These are phyloP conservation scores for Clanis bilineata DNA, from an alignment of 2,888 invertebrate genomes.

Conservation along the genomic window DNA sequence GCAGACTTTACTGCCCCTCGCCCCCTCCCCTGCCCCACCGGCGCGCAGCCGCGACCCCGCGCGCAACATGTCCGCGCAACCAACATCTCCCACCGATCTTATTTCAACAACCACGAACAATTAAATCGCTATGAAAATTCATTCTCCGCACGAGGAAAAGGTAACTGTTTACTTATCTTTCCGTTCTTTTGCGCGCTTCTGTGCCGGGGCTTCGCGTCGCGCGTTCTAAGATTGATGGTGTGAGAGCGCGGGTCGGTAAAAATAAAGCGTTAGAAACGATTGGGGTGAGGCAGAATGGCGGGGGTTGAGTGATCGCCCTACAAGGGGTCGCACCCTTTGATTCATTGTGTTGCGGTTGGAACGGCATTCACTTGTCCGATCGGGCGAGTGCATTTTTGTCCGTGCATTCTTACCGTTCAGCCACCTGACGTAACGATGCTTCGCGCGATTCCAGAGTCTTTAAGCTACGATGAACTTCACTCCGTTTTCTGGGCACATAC, in stretches of 20 bases:
- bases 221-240: slow-evolving; percentile 59
- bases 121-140: slow-evolving; percentile 68
- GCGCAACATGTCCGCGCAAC: slow-evolving; percentile 66
- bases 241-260: slow-evolving; percentile 76
- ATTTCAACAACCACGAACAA: slow-evolving; percentile 61
- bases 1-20: too few relatives aligned
- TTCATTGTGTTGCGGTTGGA: slow-evolving; percentile 48
- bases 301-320: slow-evolving; percentile 77
- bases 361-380: slow-evolving; percentile 40
- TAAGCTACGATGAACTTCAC: slow-evolving; percentile 89
- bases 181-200: slow-evolving; percentile 25
- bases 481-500: slow-evolving; percentile 91
- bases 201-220: slow-evolving; percentile 30
- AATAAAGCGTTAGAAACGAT: slow-evolving; percentile 74
- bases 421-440: slow-evolving; percentile 36
- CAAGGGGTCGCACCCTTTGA: slow-evolving; percentile 67
- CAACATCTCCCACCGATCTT: slow-evolving; percentile 50
- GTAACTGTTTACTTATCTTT: slow-evolving; percentile 49
- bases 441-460: slow-evolving; percentile 44
- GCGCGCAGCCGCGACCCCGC: slow-evolving; percentile 38
- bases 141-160: slow-evolving; percentile 48
- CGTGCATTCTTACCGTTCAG: slow-evolving; percentile 31
- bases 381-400: slow-evolving; percentile 37
- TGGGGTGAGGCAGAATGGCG: slow-evolving; percentile 81
- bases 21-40: slow-evolving; percentile 18